Base-by-base conservation (phyloP, 2,797 vertebrate genomes). In the Apogon hyalosoma region DNA sequence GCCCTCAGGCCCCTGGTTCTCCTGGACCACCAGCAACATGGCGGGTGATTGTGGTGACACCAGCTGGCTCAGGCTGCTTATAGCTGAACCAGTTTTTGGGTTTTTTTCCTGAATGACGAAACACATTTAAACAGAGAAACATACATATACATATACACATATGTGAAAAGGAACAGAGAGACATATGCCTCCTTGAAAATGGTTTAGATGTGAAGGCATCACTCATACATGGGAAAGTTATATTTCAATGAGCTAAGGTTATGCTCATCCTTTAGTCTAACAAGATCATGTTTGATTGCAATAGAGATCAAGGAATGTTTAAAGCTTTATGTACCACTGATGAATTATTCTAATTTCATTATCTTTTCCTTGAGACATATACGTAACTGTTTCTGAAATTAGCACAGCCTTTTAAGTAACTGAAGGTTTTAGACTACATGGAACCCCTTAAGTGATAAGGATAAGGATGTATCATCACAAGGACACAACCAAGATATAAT, bases 1-100 rank as follows among this genome's bases (percentile, higher is more conserved):
- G 5, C 93, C 92, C 0, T 80, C 85, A 0, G 76, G 33, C 16
- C 67, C 61, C 15, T n/a, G 79, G 41, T 41, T 77, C 80, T 90
- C 93, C 41, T 91, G 82, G 6, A 92, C 74, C 2, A 89, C 80
- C 77, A 94, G 73, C 62, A 94, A 83, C 86, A 93, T 89, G 74
- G 83, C 90, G 0, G 92, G 92, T 81, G 74, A 85, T 74, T 90
- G 86, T 0, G 72, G 85, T 1, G 93, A 92, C 75, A 93, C 87
- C 63, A 94, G 88, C 87, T 92, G 92, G 55, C 87, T 83, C 82
- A 94, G 72, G 62, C 87, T 84, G 2, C 82, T 19, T 3, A 85
- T 53, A 36, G 75, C 63, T 49, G 59, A 24, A 57, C 69, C 70
- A 63, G 84, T 86, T 52, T 54, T 86, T 55, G 28, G 64, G 14